phyloP scores from a whole-genome alignment of 1,140 invertebrate species.

The Steinernema feltiae region DNA sequence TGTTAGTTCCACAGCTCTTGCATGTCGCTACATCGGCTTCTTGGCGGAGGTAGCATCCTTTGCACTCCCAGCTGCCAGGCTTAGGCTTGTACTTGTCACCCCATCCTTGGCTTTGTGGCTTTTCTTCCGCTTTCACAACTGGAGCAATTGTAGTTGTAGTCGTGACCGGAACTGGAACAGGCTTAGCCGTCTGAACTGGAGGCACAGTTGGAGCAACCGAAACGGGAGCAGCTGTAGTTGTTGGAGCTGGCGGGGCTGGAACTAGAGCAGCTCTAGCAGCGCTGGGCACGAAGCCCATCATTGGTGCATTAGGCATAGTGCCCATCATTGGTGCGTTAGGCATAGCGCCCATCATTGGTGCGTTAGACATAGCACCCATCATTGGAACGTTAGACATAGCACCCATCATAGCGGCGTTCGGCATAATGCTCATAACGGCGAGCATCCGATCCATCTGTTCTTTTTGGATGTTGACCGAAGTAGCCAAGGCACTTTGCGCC shows the following conservation, averaged over 20 bases:
- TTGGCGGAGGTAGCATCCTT: constrained; percentile 24
- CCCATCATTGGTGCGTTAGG: no score
- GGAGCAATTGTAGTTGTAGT: background rate
- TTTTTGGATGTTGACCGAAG: background rate
- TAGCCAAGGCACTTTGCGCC: background rate
- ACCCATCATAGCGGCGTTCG: no score
- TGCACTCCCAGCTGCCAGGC: constrained; percentile 23
- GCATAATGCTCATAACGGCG: background rate
- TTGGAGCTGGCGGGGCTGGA: background rate
- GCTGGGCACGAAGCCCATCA: background rate
- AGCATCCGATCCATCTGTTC: background rate
- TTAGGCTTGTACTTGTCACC: constrained; percentile 22
- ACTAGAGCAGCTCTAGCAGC: background rate
- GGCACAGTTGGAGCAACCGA: background rate
- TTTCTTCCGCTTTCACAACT: constrained; percentile 10
- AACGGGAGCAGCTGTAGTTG: background rate
- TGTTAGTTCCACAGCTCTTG: constrained; percentile 21
- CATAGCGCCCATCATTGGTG: no score
- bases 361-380: no score
- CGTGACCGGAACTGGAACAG: background rate
- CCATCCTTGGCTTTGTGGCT: background rate
- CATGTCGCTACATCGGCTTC: constrained; percentile 16
- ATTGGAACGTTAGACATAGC: no score
- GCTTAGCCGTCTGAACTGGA: background rate
- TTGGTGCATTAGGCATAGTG: no score